These are phyloP conservation scores for Lasiommata megera DNA, from an alignment of 2,888 invertebrate species.

Conservation along the genomic window DNA sequence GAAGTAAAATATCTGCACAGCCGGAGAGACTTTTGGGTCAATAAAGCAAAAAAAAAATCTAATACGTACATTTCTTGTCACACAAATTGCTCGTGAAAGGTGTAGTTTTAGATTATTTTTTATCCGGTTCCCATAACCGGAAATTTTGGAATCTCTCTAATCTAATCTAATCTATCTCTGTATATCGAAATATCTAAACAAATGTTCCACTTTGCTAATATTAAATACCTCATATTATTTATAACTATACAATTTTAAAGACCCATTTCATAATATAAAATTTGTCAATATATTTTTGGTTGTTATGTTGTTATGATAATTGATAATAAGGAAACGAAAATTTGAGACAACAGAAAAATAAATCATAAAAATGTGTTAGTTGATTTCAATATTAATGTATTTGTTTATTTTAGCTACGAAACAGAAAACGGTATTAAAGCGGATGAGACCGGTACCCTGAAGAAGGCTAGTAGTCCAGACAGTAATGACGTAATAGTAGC, in stretches of 20 bases:
- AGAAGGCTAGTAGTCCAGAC: conserved; percentile 86
- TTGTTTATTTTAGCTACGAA: conserved; percentile 83
- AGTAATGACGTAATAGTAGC: conserved; percentile 84
- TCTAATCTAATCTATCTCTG: too few relatives aligned
- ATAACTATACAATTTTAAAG: neutral
- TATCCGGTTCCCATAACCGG: too few relatives aligned
- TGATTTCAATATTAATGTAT: neutral
- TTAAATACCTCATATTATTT: too few relatives aligned
- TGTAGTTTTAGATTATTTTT: too few relatives aligned
- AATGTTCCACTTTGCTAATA: too few relatives aligned
- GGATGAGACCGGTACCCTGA: conserved; percentile 88
- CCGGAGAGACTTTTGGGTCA: too few relatives aligned
- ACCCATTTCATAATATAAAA: neutral
- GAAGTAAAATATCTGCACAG: too few relatives aligned
- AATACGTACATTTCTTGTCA: too few relatives aligned
- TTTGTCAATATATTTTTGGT: neutral
- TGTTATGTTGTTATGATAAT: neutral
- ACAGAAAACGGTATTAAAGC: conserved; percentile 91
- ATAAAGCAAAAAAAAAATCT: too few relatives aligned
- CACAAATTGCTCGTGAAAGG: too few relatives aligned
- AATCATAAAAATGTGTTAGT: neutral
- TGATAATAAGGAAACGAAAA: neutral
- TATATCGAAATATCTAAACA: too few relatives aligned
- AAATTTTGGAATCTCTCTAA: too few relatives aligned
- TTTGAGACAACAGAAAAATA: neutral